These are phyloP conservation scores for Picathartes gymnocephalus DNA, from an alignment of 2,113 vertebrate genomes.

Conservation along the genomic window DNA sequence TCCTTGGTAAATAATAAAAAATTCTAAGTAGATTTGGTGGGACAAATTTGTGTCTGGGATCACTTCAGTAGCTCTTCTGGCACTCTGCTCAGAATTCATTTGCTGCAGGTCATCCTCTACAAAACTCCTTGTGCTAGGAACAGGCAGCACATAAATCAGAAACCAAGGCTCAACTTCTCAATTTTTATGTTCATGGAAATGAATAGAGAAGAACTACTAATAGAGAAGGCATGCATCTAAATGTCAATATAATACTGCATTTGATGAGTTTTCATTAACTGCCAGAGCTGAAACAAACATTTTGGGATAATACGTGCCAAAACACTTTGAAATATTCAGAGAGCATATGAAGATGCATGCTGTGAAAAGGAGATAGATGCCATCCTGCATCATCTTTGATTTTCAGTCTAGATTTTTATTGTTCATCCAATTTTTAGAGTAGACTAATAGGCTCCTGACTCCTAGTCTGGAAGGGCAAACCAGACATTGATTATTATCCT, in stretches of 20 bases:
- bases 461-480: not conserved
- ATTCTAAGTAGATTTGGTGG: not conserved
- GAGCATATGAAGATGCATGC: not conserved
- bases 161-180: not conserved
- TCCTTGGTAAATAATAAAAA: conserved; percentile 11
- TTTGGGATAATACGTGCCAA: not conserved
- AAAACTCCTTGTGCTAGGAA: not conserved
- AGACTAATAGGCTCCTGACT: not conserved
- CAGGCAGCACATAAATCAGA: not conserved
- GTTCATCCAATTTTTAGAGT: not conserved
- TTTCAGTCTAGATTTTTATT: not conserved
- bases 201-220: not conserved
- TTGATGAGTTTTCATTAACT: conserved; percentile 10
- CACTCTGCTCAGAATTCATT: not conserved
- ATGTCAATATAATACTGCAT: not conserved
- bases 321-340: not conserved
- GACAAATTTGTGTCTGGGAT: not conserved
- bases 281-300: not conserved
- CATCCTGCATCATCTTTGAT: not conserved
- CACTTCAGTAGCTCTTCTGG: not conserved
- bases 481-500: not conserved
- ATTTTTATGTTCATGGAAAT: not conserved
- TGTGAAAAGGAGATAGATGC: not conserved
- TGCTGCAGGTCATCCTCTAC: not conserved
- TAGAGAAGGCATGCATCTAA: not conserved